phyloP scores from a whole-genome alignment of 2,113 vertebrate species.

The Pycnonotus jocosus region DNA sequence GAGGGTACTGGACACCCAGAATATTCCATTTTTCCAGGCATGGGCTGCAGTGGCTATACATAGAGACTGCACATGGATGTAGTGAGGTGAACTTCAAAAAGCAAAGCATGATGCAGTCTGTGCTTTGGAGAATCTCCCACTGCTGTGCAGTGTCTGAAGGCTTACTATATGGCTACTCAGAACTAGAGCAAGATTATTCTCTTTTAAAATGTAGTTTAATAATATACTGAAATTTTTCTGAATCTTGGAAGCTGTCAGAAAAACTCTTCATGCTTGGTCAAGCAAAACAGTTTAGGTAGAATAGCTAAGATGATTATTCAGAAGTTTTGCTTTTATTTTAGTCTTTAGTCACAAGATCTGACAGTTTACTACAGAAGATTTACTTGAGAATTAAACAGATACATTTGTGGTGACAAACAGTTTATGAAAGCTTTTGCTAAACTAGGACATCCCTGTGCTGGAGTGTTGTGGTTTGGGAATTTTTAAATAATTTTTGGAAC shows the following conservation, averaged over 20 bases:
- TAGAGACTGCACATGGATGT: fast-evolving
- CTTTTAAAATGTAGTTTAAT: not conserved
- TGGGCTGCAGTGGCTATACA: not conserved
- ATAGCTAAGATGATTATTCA: not conserved
- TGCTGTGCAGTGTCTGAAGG: not conserved
- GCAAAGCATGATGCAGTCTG: not conserved
- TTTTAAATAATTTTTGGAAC: not conserved
- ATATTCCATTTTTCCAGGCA: not conserved
- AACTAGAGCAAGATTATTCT: not conserved
- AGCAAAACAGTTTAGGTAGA: not conserved
- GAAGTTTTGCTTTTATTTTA: not conserved
- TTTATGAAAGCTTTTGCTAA: not conserved
- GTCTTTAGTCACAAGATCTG: not conserved
- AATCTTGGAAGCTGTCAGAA: not conserved
- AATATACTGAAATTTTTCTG: not conserved
- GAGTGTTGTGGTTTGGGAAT: not conserved
- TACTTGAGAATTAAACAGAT: not conserved
- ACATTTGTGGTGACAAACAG: not conserved
- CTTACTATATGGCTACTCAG: not conserved
- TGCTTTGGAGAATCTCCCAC: not conserved
- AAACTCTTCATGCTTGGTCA: not conserved
- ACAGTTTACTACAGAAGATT: not conserved
- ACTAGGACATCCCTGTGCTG: not conserved
- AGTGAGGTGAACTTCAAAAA: not conserved
- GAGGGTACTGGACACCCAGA: not conserved